Evolutionary conservation across 2,888 invertebrate genomes (phyloP), one percentile per base, ranked within the genome.

Genomic region (Cybosia mesomella): DNA sequence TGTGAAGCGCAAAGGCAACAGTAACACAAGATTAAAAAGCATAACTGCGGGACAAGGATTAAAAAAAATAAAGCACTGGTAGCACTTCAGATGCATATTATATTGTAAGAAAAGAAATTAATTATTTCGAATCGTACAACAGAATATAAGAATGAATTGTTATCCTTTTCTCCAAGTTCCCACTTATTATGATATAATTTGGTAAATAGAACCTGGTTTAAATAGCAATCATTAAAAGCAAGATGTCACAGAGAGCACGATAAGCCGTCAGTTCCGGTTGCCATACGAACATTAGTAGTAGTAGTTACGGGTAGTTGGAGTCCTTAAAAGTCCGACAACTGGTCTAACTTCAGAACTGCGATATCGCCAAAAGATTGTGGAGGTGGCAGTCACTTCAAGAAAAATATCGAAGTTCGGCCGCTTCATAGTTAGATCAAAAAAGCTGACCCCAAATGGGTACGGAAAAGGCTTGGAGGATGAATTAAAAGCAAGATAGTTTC

Each of bases 1-100:
- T 43, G 92, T 92, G 32, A 91, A 92, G 11, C 81, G 82, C 28
- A 89, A 87, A 77, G 90, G 74, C 75, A 81, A 76, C 61, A 79
- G 63, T 64, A 53, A 61, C 9, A 34, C 21, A 63, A 60, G 9
- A 67, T 58, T 13, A 21, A 64, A 21, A n/a, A 49, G 2, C 32
- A 21, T 43, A 24, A 55, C 32, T n/a, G 8, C 32, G 2, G 8
- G n/a, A 61, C 32, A 21, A 32, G 1, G 13, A 53, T 10, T 18
- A 10, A n/a, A 18, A 54, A 18, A 36, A 15, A 55, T 22, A 21
- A 34, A 58, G 11, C 10, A 28, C 32, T 22, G 5, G 15, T 13
- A 18, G 49, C 5, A 15, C 9, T 55, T 15, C 22, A 15, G 24
- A 24, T 24, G 13, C 7, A 1, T 4, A 11, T 24, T 55, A 15